Conservation (phyloP, 2,888 invertebrate genomes). For the Ornithoptera alexandrae region DNA sequence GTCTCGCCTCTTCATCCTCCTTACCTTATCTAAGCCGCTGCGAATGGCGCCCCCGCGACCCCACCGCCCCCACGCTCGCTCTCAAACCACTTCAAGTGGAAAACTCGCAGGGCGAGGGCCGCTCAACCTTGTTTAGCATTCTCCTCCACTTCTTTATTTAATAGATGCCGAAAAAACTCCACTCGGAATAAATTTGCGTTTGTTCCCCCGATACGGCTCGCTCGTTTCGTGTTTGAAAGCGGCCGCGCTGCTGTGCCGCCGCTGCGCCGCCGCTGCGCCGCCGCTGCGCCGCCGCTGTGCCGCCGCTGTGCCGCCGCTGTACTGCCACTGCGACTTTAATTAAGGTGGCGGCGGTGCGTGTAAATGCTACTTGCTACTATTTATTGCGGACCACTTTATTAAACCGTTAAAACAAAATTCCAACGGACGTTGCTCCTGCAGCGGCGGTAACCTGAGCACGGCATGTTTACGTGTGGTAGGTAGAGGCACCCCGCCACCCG, state of each 20-base stretch:
- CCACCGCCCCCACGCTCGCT: conserved; percentile 49
- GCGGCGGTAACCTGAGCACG: conserved; percentile 59
- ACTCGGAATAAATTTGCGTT: conserved; percentile 76
- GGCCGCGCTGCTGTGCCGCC: conserved; percentile 32
- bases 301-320: too few relatives aligned
- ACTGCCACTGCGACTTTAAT: conserved; percentile 55
- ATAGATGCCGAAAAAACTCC: conserved; percentile 75
- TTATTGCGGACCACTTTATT: conserved; percentile 65
- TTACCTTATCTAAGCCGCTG: conserved; percentile 79
- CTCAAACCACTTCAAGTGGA: conserved; percentile 76
- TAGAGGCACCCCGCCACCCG: conserved; percentile 57
- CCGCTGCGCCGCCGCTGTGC: too few relatives aligned
- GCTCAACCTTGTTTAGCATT: conserved; percentile 80
- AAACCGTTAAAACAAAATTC: conserved; percentile 61
- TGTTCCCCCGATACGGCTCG: conserved; percentile 66
- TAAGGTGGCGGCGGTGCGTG: conserved; percentile 62
- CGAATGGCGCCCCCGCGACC: conserved; percentile 65
- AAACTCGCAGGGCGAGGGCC: conserved; percentile 77
- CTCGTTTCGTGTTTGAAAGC: conserved; percentile 63
- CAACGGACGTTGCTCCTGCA: conserved; percentile 35
- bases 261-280: too few relatives aligned
- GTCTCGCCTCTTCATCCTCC: conserved; percentile 79
- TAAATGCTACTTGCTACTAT: conserved; percentile 55
- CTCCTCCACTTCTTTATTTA: conserved; percentile 79
- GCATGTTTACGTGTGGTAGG: conserved; percentile 61